phyloP scores from a whole-genome alignment of 2,113 vertebrate species.

The Pseudopipra pipra region DNA sequence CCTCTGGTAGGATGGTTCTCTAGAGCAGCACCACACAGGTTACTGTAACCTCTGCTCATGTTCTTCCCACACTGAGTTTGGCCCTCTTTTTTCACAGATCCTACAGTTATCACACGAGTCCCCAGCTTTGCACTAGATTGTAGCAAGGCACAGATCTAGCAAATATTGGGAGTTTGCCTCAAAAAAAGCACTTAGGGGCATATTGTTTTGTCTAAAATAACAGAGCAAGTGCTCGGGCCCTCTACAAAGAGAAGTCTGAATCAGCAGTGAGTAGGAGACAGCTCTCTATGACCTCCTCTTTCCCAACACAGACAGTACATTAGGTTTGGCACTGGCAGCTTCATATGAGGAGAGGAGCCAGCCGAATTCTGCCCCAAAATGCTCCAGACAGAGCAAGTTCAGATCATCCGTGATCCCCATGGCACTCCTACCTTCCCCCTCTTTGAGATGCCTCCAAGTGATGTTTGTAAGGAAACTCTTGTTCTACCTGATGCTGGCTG shows the following conservation, averaged over 20 bases:
- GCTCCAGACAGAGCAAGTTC: neutral
- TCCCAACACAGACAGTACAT: neutral
- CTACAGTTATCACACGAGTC: neutral
- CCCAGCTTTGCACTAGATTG: neutral
- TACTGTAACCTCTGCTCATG: neutral
- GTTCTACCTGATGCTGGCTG: neutral
- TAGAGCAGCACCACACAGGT: neutral
- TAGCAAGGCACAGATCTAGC: neutral
- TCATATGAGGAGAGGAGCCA: neutral
- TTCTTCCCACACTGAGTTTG: neutral
- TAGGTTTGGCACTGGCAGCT: neutral
- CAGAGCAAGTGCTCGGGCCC: neutral
- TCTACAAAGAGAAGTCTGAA: neutral
- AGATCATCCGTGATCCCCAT: neutral
- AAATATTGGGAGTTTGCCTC: neutral
- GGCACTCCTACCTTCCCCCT: neutral
- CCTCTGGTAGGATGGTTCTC: fast-evolving
- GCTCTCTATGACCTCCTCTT: neutral
- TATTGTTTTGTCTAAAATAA: neutral
- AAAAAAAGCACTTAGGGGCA: neutral
- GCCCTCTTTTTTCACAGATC: neutral
- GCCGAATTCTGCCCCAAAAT: neutral
- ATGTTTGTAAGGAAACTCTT: neutral
- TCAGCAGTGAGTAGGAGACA: neutral
- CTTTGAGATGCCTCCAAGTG: neutral